A percentile compares a stretch with the other conserved stretches of the same genome.
phyloP scores from a whole-genome alignment of 2,888 invertebrate genomes.

The Tetropium fuscum region DNA sequence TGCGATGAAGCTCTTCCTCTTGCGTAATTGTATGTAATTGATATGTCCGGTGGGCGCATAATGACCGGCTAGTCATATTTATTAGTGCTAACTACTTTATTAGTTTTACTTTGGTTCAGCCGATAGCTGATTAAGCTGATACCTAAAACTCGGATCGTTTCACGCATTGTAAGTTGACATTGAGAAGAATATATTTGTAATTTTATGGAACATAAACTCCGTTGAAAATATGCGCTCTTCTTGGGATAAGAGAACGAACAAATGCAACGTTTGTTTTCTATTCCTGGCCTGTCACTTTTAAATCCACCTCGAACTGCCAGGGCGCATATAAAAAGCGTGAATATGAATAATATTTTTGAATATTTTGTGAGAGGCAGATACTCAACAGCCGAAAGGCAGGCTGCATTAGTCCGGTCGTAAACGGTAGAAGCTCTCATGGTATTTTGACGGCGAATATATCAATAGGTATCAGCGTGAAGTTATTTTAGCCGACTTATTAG shows the following conservation, averaged over 20 bases:
- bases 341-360: constrained; percentile 42
- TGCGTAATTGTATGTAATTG: constrained; percentile 12
- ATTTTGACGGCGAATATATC: no score
- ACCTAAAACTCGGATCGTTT: no score
- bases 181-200: no score
- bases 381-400: constrained; percentile 10
- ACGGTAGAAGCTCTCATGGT: no score
- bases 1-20: neutral
- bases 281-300: constrained; percentile 42
- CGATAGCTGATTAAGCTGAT: no score
- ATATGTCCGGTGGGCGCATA: constrained; percentile 10
- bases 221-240: no score
- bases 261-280: constrained; percentile 43
- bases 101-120: constrained; percentile 2
- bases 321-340: constrained; percentile 37
- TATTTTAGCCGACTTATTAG: no score
- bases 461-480: no score
- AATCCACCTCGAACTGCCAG: constrained; percentile 40
- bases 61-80: constrained; percentile 9
- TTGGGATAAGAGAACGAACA: constrained; percentile 36
- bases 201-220: no score
- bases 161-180: no score
- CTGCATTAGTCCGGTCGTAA: constrained; percentile 5
- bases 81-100: constrained; percentile 7
- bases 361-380: constrained; percentile 37